Conservation (phyloP, 2,888 invertebrate species). For the Heteromurus nitidus region DNA sequence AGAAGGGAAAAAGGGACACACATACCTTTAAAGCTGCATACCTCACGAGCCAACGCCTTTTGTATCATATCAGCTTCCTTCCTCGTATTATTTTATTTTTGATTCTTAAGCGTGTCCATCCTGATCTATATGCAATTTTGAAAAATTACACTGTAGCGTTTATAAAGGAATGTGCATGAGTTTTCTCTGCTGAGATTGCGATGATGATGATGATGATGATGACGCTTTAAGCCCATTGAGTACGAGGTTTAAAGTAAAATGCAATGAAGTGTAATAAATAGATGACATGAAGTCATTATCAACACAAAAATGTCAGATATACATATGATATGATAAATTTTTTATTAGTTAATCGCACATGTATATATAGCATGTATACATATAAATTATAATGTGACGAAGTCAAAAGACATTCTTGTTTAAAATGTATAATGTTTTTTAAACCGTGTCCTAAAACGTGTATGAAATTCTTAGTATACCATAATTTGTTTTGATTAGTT, state of each 20-base stretch:
- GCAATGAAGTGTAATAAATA: background rate
- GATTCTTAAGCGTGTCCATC: background rate
- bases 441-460: background rate
- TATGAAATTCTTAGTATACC: background rate
- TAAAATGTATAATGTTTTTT: background rate
- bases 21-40: too few species aligned
- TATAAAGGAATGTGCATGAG: background rate
- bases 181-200: background rate
- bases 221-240: constrained; percentile 10
- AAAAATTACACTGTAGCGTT: background rate
- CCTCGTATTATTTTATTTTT: constrained; percentile 40
- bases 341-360: background rate
- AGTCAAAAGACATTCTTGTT: background rate
- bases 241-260: background rate
- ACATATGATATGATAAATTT: background rate
- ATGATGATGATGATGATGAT: background rate
- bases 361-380: background rate
- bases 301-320: background rate
- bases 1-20: background rate
- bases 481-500: too few species aligned
- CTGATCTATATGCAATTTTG: background rate
- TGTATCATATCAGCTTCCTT: constrained; percentile 22
- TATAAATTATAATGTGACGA: background rate
- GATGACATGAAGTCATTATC: background rate
- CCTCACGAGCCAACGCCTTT: constrained; percentile 59